These are phyloP conservation scores for Helobdella robusta DNA, from an alignment of 2,888 invertebrate species.

Conservation along the genomic window DNA sequence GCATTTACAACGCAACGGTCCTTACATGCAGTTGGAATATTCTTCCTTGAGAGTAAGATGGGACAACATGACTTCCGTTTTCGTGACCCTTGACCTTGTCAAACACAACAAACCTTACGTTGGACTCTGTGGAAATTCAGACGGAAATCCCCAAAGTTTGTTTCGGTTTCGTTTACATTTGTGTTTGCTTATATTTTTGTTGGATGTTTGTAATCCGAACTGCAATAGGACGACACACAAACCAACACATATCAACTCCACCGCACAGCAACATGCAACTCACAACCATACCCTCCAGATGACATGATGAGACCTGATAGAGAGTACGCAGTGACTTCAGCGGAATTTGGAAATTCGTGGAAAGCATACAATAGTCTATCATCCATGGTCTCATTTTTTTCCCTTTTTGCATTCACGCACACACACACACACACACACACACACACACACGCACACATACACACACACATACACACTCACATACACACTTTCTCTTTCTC, in stretches of 20 bases:
- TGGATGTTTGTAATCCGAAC: too few relatives aligned
- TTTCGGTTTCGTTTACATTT: too few relatives aligned
- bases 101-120: conserved; percentile 2
- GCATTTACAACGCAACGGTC: conserved; percentile 28
- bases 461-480: too few relatives aligned
- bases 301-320: conserved; percentile 32
- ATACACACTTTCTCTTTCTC: too few relatives aligned
- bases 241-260: too few relatives aligned
- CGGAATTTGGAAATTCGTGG: conserved; percentile 38
- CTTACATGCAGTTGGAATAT: conserved; percentile 30
- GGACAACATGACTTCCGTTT: conserved; percentile 31
- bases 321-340: conserved; percentile 27
- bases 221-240: too few relatives aligned
- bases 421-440: too few relatives aligned
- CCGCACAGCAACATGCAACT: too few relatives aligned
- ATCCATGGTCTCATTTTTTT: too few relatives aligned
- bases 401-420: too few relatives aligned
- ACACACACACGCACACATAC: neutral
- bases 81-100: conserved; percentile 30
- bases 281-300: conserved; percentile 24
- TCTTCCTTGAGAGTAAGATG: conserved; percentile 31
- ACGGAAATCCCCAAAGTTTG: conserved; percentile 34
- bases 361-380: conserved; percentile 24
- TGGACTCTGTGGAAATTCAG: conserved; percentile 41
- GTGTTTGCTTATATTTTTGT: too few relatives aligned